Conservation (phyloP, 2,797 vertebrate genomes). For the Syngnathus rostellatus region DNA sequence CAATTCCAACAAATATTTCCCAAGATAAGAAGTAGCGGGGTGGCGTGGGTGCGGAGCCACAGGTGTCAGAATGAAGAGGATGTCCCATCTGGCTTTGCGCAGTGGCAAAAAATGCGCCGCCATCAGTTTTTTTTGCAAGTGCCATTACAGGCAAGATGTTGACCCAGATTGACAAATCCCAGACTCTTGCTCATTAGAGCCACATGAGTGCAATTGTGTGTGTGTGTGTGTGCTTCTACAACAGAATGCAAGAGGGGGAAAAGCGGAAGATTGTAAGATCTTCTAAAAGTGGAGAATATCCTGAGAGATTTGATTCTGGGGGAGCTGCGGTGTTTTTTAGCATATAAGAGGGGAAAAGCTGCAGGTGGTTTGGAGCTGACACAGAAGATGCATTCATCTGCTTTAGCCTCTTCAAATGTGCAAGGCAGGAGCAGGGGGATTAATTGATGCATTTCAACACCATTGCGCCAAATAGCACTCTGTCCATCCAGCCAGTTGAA, state of each 20-base stretch:
- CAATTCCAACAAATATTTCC: constrained; percentile 48
- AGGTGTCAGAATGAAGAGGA: constrained; percentile 53
- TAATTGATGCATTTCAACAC: not conserved
- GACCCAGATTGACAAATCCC: constrained; percentile 58
- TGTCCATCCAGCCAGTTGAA: too few relatives aligned
- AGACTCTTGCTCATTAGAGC: constrained; percentile 48
- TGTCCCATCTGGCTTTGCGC: constrained; percentile 56
- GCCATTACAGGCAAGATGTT: constrained; percentile 58
- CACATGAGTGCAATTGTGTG: constrained; percentile 21
- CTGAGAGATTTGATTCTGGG: not conserved
- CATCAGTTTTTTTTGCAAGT: constrained; percentile 48
- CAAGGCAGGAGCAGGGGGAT: not conserved
- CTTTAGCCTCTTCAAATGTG: constrained; percentile 26
- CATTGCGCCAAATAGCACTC: not conserved
- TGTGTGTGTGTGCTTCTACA: constrained; percentile 9
- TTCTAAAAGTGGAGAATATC: not conserved
- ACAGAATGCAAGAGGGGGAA: not conserved
- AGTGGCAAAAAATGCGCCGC: constrained; percentile 7
- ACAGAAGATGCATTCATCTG: constrained; percentile 62
- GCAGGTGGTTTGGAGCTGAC: constrained; percentile 50
- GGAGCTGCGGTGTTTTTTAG: not conserved
- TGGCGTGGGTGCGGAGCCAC: constrained; percentile 23
- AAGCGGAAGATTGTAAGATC: not conserved
- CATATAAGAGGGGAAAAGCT: constrained; percentile 29
- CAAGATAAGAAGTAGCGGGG: constrained; percentile 31